A percentile compares a stretch with the other conserved stretches of the same genome.
phyloP scores from a whole-genome alignment of 2,797 vertebrate species.

The Melanotaenia nigrans region DNA sequence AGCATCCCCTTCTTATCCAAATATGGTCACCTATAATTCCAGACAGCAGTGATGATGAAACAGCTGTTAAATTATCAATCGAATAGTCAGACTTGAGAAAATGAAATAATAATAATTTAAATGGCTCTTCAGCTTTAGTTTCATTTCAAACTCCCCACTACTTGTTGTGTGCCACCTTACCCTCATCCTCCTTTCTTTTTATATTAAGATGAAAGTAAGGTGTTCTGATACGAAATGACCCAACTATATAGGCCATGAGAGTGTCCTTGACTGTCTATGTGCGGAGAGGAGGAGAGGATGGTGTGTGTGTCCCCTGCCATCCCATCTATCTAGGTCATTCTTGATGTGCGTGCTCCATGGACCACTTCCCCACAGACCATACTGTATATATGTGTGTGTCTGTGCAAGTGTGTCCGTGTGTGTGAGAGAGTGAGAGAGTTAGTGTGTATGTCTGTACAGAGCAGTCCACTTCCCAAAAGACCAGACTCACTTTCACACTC shows the following conservation, averaged over 20 bases:
- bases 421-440: slow-evolving; percentile 35
- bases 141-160: not conserved
- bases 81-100: not conserved
- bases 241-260: slow-evolving; percentile 72
- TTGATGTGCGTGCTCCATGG: slow-evolving; percentile 73
- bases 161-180: slow-evolving; percentile 3
- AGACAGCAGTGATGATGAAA: too few species aligned
- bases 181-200: slow-evolving; percentile 1
- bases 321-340: slow-evolving; percentile 83
- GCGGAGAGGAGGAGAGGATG: slow-evolving; percentile 47
- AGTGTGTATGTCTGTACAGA: slow-evolving; percentile 52
- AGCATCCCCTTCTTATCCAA: not conserved
- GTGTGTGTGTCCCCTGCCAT: slow-evolving; percentile 64
- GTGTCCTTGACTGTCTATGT: slow-evolving; percentile 72
- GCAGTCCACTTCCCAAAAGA: slow-evolving; percentile 79
- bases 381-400: slow-evolving; percentile 50
- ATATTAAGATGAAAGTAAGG: slow-evolving; percentile 54
- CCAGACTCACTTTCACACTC: slow-evolving; percentile 78
- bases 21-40: not conserved
- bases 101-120: not conserved
- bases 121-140: not conserved
- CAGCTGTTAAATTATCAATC: not conserved
- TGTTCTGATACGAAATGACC: slow-evolving; percentile 63
- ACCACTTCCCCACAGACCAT: slow-evolving; percentile 74
- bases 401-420: slow-evolving; percentile 43